phyloP scores from a whole-genome alignment of 2,888 invertebrate genomes.

The Ctenicera cuprea region DNA sequence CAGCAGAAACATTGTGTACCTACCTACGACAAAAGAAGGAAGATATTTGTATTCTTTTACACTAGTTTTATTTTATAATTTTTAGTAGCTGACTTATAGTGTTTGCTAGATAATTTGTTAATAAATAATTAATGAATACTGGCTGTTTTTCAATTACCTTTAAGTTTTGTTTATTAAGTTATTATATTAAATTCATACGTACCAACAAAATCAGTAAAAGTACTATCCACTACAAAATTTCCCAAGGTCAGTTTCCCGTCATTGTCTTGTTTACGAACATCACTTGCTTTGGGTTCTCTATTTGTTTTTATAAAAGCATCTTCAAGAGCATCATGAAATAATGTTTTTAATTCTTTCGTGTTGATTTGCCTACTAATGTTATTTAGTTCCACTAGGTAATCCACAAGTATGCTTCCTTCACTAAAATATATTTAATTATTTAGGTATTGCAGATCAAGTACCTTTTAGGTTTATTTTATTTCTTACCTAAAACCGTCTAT shows the following conservation, averaged over 20 bases:
- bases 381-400: conserved; percentile 89
- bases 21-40: too few relatives aligned
- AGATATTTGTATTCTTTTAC: too few relatives aligned
- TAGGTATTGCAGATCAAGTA: neutral
- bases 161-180: too few relatives aligned
- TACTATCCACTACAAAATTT: conserved; percentile 88
- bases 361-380: conserved; percentile 83
- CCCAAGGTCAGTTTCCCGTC: conserved; percentile 84
- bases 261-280: conserved; percentile 70
- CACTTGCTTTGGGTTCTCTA: conserved; percentile 68
- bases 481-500: conserved; percentile 87
- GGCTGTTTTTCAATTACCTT: too few relatives aligned
- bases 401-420: conserved; percentile 90
- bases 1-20: too few relatives aligned
- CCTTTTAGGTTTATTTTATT: neutral
- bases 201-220: conserved; percentile 93
- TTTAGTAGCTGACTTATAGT: too few relatives aligned
- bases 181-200: conserved; percentile 65
- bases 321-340: conserved; percentile 78
- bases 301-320: conserved; percentile 69
- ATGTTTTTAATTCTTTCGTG: conserved; percentile 82
- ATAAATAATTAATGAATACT: too few relatives aligned
- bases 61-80: too few relatives aligned
- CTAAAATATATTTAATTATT: conserved; percentile 71
- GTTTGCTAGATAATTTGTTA: too few relatives aligned